These are phyloP conservation scores for Haliaeetus leucogaster DNA, from an alignment of 2,113 vertebrate species.

Conservation along the genomic window DNA sequence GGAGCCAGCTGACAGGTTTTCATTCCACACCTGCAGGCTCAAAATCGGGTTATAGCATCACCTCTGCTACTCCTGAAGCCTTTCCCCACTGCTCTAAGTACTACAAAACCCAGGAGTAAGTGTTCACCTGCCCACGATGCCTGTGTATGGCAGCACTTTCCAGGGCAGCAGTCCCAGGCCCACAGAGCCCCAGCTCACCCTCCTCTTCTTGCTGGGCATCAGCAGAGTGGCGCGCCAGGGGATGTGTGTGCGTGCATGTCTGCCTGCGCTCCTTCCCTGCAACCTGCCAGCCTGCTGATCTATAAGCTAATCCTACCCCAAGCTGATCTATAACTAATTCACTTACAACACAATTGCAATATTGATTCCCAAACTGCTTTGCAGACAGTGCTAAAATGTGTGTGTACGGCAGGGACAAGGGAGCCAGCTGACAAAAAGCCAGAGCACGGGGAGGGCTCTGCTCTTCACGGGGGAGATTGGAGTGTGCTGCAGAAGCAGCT, in stretches of 20 bases:
- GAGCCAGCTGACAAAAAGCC: not conserved
- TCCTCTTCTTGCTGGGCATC: not conserved
- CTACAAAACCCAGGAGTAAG: not conserved
- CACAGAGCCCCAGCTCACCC: not conserved
- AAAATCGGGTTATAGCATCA: not conserved
- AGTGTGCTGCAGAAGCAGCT: not conserved
- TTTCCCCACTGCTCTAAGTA: not conserved
- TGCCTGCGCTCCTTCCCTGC: conserved; percentile 2
- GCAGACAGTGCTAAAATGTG: conserved; percentile 59
- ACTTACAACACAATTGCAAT: conserved; percentile 72
- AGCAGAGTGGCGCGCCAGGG: not conserved
- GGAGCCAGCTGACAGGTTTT: fast-evolving
- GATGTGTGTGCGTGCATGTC: not conserved
- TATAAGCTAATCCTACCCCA: conserved; percentile 67
- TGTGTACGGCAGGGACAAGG: not conserved
- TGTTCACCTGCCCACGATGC: fast-evolving
- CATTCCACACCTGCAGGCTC: not conserved
- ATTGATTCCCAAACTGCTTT: conserved; percentile 70
- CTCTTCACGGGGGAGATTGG: not conserved
- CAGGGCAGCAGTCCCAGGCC: not conserved
- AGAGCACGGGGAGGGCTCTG: not conserved
- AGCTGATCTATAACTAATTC: conserved; percentile 76
- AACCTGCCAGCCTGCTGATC: conserved; percentile 64
- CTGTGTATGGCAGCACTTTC: fast-evolving
- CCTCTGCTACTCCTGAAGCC: not conserved